Percentiles rank a stretch among this genome's conserved stretches.
phyloP scores from a whole-genome alignment of 1,140 invertebrate species.

The Lanistes nyassanus region DNA sequence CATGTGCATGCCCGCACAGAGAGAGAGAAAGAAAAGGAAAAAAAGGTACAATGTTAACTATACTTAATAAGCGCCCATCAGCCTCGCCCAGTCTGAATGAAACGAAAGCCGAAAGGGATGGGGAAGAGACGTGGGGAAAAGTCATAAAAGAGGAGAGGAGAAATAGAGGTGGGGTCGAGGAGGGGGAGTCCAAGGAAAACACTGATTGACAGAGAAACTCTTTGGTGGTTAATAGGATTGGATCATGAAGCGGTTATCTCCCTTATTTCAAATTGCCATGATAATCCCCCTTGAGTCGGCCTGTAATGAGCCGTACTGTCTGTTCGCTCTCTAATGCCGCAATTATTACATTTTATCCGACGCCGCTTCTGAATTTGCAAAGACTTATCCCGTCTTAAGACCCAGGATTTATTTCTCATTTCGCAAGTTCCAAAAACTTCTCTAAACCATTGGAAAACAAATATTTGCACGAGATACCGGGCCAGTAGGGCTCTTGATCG shows the following conservation, averaged over 20 bases:
- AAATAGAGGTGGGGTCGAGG: background rate
- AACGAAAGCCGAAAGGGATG: background rate
- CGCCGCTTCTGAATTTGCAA: slow-evolving; percentile 26
- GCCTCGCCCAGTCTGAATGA: no score
- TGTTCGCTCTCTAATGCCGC: slow-evolving; percentile 27
- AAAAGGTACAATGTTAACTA: no score
- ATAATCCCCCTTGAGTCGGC: slow-evolving; percentile 28
- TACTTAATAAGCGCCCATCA: no score
- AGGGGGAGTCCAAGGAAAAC: background rate
- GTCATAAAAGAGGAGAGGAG: background rate
- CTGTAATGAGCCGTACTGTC: slow-evolving; percentile 28
- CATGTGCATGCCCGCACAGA: background rate
- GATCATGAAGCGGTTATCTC: slow-evolving; percentile 25
- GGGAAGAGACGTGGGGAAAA: background rate
- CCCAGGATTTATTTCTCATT: slow-evolving; percentile 37
- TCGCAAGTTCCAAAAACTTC: slow-evolving; percentile 26
- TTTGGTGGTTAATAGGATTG: slow-evolving; percentile 31
- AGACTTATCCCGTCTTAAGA: slow-evolving; percentile 34
- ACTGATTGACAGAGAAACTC: slow-evolving; percentile 1
- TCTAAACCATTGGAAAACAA: slow-evolving; percentile 31
- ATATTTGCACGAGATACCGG: slow-evolving; percentile 29
- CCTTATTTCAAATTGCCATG: slow-evolving; percentile 28
- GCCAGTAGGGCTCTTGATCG: slow-evolving; percentile 8
- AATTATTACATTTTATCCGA: slow-evolving; percentile 36
- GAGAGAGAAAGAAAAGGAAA: slow-evolving; percentile 17